Evolutionary conservation across 2,888 invertebrate genomes (phyloP).

Genomic region (Megamerina dolium): DNA sequence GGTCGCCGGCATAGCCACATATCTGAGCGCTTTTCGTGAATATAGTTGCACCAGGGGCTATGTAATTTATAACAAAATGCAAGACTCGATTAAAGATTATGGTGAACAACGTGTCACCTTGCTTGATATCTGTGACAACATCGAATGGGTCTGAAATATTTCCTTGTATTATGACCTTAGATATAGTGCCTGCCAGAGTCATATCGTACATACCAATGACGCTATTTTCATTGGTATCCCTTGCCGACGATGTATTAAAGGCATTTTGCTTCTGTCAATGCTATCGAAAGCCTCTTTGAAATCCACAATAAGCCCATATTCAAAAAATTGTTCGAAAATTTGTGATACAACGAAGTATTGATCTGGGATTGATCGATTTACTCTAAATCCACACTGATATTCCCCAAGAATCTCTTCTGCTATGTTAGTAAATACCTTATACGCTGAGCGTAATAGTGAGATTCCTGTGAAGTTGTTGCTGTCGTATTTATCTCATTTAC

Average conservation of each 20-base stretch:
- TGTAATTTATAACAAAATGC: neutral
- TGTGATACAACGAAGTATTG: too few relatives aligned
- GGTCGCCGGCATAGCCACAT: too few relatives aligned
- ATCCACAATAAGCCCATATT: too few relatives aligned
- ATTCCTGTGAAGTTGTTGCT: too few relatives aligned
- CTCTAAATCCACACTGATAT: neutral
- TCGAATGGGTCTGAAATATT: neutral
- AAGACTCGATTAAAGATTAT: neutral
- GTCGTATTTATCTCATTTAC: too few relatives aligned
- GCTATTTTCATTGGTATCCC: neutral
- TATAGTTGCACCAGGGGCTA: neutral
- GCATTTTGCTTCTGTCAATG: neutral
- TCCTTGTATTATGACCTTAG: neutral
- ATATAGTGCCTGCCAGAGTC: too few relatives aligned
- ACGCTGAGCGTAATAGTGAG: neutral
- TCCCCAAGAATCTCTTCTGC: neutral
- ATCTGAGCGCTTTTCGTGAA: too few relatives aligned
- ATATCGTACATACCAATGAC: constrained; percentile 1
- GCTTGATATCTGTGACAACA: neutral
- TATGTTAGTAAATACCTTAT: neutral
- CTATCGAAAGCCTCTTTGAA: too few relatives aligned
- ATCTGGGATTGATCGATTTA: neutral
- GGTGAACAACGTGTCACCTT: neutral
- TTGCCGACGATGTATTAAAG: neutral
- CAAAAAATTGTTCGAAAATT: constrained; percentile 1